These are phyloP conservation scores for Phenganax marumi DNA, from an alignment of 92 coral and sea anemone species.

Conservation along the genomic window DNA sequence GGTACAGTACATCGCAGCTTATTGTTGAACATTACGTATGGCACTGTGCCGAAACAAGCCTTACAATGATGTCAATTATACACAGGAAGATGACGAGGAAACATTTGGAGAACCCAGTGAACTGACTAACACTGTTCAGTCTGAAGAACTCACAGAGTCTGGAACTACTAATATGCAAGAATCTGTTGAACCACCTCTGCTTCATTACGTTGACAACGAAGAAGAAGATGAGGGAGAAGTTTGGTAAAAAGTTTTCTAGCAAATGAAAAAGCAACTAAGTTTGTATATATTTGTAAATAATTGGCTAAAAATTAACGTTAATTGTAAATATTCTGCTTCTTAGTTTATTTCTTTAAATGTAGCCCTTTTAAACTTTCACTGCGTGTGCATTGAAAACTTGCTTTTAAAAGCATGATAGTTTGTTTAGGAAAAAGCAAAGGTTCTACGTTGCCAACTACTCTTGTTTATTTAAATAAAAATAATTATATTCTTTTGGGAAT, in stretches of 20 bases:
- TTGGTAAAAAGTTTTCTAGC: conserved; percentile 6
- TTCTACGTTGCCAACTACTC: neutral
- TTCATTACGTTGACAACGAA: conserved; percentile 29
- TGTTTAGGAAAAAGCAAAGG: no score
- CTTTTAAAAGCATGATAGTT: neutral
- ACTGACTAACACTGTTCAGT: conserved; percentile 11
- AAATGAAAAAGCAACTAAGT: neutral
- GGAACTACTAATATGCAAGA: conserved; percentile 30
- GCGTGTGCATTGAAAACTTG: neutral
- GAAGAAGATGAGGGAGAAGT: conserved; percentile 14
- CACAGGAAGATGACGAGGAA: conserved; percentile 17
- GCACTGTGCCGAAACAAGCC: neutral
- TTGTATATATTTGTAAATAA: neutral
- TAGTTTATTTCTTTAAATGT: neutral
- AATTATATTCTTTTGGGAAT: neutral
- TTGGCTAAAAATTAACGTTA: neutral
- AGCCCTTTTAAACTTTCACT: neutral
- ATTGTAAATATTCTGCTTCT: neutral
- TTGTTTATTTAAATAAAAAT: neutral
- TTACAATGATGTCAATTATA: neutral
- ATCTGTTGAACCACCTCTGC: conserved; percentile 34
- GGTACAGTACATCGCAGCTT: no score
- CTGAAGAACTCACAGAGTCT: conserved; percentile 27
- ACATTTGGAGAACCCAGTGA: conserved; percentile 6
- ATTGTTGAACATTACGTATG: neutral